These are phyloP conservation scores for Invenusta paracnida DNA, from an alignment of 2,888 invertebrate species.

Conservation along the genomic window DNA sequence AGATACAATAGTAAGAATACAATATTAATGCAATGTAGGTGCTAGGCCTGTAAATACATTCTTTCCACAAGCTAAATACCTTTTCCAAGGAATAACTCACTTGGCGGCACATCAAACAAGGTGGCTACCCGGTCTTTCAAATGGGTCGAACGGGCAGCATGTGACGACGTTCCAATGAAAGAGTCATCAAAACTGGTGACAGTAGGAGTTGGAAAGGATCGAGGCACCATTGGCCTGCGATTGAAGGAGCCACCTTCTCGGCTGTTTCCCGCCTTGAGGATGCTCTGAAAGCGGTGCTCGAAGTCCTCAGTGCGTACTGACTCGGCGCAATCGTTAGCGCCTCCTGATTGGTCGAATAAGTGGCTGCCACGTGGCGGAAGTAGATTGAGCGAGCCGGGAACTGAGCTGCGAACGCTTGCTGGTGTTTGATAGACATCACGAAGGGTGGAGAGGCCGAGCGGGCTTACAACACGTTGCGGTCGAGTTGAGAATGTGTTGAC, in stretches of 20 bases:
- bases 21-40: no score
- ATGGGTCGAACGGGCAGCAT: neutral
- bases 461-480: neutral
- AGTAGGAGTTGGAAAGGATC: neutral
- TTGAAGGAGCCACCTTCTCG: no score
- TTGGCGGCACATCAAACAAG: neutral
- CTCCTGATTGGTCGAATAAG: neutral
- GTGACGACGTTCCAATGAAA: neutral
- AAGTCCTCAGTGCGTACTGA: conserved; percentile 52
- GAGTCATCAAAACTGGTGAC: conserved; percentile 30
- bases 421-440: neutral
- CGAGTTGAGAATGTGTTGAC: neutral
- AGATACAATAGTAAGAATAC: no score
- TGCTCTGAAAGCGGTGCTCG: conserved; percentile 48
- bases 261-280: no score
- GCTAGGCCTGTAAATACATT: no score
- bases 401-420: neutral
- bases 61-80: neutral
- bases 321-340: conserved; percentile 47
- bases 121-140: conserved; percentile 27
- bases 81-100: neutral
- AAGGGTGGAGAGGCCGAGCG: neutral
- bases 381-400: neutral
- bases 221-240: no score
- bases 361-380: neutral